A percentile compares a stretch with the other conserved stretches of the same genome.
phyloP scores from a whole-genome alignment of 2,113 vertebrate species.

The Mustela nigripes region DNA sequence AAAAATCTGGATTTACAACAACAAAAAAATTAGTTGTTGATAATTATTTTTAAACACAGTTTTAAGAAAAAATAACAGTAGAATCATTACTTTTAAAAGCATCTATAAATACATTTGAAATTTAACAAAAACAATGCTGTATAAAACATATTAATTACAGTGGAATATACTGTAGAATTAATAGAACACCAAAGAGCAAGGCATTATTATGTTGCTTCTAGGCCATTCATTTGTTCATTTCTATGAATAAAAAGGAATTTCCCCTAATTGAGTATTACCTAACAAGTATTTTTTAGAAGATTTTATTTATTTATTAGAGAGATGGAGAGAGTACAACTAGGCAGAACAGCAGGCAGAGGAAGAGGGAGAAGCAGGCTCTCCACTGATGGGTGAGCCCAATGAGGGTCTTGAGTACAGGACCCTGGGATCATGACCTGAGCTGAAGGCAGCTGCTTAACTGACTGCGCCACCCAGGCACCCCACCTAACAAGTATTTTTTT shows the following conservation, averaged over 20 bases:
- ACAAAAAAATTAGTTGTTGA: background rate
- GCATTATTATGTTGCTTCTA: background rate
- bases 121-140: slow-evolving; percentile 12
- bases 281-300: background rate
- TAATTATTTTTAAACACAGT: slow-evolving; percentile 44
- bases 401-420: too few relatives aligned
- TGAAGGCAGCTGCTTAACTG: too few relatives aligned
- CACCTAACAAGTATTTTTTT: background rate
- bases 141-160: background rate
- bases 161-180: background rate
- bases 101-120: background rate
- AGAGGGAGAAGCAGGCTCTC: too few relatives aligned
- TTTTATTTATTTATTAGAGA: too few relatives aligned
- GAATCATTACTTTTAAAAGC: slow-evolving; percentile 22
- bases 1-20: slow-evolving; percentile 26
- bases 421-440: too few relatives aligned
- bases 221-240: background rate
- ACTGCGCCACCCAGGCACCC: too few relatives aligned
- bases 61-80: slow-evolving; percentile 55
- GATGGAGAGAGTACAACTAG: too few relatives aligned
- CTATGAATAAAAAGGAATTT: slow-evolving; percentile 31
- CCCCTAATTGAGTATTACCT: background rate
- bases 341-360: too few relatives aligned
- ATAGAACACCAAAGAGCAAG: background rate
- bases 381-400: too few relatives aligned